Percentiles rank a stretch among this genome's conserved stretches.
Conservation (phyloP, 2,888 invertebrate genomes). For the Chorisops tibialis region DNA sequence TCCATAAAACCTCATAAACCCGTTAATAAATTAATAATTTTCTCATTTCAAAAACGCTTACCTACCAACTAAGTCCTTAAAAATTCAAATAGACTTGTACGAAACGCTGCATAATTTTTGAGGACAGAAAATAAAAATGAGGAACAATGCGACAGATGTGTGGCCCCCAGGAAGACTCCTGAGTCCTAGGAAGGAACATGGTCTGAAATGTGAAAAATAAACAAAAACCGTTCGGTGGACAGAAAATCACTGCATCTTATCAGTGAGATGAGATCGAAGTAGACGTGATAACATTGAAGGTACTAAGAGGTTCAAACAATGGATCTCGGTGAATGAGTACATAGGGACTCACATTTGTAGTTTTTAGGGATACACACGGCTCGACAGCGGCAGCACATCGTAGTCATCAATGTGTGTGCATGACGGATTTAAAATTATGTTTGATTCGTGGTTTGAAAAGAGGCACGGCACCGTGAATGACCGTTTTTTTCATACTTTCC, state of each 20-base stretch:
- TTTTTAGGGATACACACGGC: no score
- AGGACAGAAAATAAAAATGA: conserved; percentile 13
- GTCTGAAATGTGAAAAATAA: conserved; percentile 20
- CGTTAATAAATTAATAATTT: no score
- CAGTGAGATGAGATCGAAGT: conserved; percentile 31
- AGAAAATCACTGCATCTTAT: conserved; percentile 33
- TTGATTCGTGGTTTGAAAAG: conserved; percentile 27
- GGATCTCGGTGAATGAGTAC: conserved; percentile 34
- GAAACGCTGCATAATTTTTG: conserved; percentile 23
- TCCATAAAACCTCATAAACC: no score
- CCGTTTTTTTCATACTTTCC: no score
- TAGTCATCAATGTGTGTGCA: conserved; percentile 21
- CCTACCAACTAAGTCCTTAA: neutral
- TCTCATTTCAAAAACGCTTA: no score
- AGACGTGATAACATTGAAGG: conserved; percentile 31
- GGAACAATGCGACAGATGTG: conserved; percentile 26
- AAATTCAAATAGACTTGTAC: conserved; percentile 4
- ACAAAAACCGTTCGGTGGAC: conserved; percentile 29
- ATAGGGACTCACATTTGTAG: conserved; percentile 7
- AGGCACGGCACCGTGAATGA: conserved; percentile 26
- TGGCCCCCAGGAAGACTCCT: neutral
- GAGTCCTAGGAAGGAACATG: no score
- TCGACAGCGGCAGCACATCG: no score
- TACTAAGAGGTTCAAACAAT: conserved; percentile 37
- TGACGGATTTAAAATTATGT: conserved; percentile 24